Base-by-base conservation (phyloP, 2,113 vertebrate species). In the Hemiprocne comata region DNA sequence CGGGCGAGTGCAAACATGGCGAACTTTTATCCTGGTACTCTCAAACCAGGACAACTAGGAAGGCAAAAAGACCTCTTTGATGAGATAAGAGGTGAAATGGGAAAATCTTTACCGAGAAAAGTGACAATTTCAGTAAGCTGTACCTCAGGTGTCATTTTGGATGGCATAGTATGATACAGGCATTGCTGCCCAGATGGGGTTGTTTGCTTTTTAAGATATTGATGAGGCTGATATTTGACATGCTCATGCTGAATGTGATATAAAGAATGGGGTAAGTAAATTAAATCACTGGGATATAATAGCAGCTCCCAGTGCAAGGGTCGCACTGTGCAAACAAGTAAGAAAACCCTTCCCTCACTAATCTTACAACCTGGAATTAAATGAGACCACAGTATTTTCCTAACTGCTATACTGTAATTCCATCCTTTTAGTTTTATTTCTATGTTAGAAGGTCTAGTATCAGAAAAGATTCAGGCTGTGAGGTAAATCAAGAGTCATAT, bases 141-240 rank as follows among this genome's bases (percentile, higher is more conserved):
- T 29, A 75, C 57, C 58, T 94, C 67, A 50, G 33, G 62, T 90
- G 84, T 95, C 10, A 72, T 70, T 95, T 94, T 66, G n/a, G 20
- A 11, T 53, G 26, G 6, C 70, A 20, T 7, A 57, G 15, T 76
- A 66, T n/a, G 46, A 57, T 57, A 55, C 13, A 34, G 79, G 9
- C 58, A 91, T 26, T 66, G 48, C 6, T 90, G 72, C 26, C 62
- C 60, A 31, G 44, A 46, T 17, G 36, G 13, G 18, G 4, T 55
- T 84, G 46, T 95, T 42, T 17, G 51, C 42, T 55, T 26, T 40
- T 73, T 70, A 70, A 81, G 82, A 60, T 76, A 53, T 76, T 44
- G 19, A 34, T 67, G 31, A 73, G 31, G 16, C 15, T 85, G 18
- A 10, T 86, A 72, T 61, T 57, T 89, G 53, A 53, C 57, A 64